These are phyloP conservation scores for Mystacornis crossleyi DNA, from an alignment of 2,113 vertebrate genomes.

Conservation along the genomic window DNA sequence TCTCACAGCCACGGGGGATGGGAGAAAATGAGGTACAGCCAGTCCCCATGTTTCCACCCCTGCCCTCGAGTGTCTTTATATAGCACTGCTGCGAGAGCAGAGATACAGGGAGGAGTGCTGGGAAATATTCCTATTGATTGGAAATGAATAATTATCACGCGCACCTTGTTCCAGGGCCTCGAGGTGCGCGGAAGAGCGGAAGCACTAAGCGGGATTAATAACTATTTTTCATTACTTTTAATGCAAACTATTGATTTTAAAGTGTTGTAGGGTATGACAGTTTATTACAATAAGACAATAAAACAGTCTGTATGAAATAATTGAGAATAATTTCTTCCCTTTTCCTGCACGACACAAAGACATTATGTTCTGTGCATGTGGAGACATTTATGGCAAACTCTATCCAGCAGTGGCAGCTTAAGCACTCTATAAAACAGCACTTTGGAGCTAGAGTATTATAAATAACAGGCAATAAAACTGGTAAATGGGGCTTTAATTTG, in stretches of 20 bases:
- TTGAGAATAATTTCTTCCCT: slow-evolving; percentile 81
- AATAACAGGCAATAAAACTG: slow-evolving; percentile 81
- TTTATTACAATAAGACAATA: slow-evolving; percentile 83
- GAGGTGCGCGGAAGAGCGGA: slow-evolving; percentile 69
- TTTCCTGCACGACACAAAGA: slow-evolving; percentile 58
- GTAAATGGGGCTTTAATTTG: slow-evolving; percentile 83
- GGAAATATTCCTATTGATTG: slow-evolving; percentile 74
- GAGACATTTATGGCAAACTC: slow-evolving; percentile 80
- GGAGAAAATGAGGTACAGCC: neutral
- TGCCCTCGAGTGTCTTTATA: neutral
- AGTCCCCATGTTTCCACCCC: neutral
- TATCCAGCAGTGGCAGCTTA: slow-evolving; percentile 79
- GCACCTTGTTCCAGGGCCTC: slow-evolving; percentile 51
- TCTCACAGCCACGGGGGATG: accelerated
- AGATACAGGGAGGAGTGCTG: neutral
- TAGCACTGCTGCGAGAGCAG: neutral
- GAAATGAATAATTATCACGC: slow-evolving; percentile 76
- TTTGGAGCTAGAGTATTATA: slow-evolving; percentile 79
- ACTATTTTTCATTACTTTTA: slow-evolving; percentile 81
- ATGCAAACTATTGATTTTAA: slow-evolving; percentile 85
- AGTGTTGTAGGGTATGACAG: slow-evolving; percentile 74
- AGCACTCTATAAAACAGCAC: slow-evolving; percentile 84
- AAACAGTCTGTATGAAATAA: slow-evolving; percentile 82
- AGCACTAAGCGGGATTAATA: slow-evolving; percentile 80
- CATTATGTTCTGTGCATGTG: slow-evolving; percentile 71